phyloP scores from a whole-genome alignment of 2,113 vertebrate species.

The Sterrhoptilus dennistouni region DNA sequence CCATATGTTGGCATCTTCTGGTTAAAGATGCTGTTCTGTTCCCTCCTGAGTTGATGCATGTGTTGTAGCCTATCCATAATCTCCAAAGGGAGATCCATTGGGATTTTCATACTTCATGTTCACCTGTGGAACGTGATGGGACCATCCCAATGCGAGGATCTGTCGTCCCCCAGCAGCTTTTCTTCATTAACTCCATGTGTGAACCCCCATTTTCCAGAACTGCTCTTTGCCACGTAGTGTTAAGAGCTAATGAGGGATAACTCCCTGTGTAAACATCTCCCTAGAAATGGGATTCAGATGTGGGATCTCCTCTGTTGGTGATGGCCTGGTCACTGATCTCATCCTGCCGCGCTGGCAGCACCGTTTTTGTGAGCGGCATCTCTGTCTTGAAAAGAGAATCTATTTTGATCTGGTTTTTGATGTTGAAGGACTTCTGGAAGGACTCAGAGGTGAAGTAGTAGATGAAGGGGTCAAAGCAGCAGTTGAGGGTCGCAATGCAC shows the following conservation, averaged over 20 bases:
- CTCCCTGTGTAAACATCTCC: not conserved
- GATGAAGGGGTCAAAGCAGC: conserved; percentile 96
- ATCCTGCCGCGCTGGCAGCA: conserved; percentile 73
- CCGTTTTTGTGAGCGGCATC: conserved; percentile 74
- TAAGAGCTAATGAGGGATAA: not conserved
- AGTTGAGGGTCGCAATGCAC: conserved; percentile 93
- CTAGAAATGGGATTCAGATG: conserved; percentile 81
- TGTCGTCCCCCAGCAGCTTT: not conserved
- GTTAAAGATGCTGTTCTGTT: not conserved
- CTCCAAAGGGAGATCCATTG: not conserved
- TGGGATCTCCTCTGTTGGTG: conserved; percentile 84
- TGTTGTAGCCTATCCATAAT: not conserved
- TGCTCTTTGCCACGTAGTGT: not conserved
- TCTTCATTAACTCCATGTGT: not conserved
- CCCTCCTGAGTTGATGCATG: not conserved
- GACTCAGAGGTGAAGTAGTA: conserved; percentile 98
- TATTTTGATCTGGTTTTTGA: conserved; percentile 83
- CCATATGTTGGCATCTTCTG: conserved; percentile 5
- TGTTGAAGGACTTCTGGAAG: conserved; percentile 94
- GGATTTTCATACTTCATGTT: not conserved
- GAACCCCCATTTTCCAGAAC: not conserved
- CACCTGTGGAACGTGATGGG: not conserved
- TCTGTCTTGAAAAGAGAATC: conserved; percentile 86
- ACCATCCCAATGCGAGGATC: not conserved
- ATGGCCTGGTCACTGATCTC: conserved; percentile 76